These are phyloP conservation scores for Leucoptera coffeella DNA, from an alignment of 2,888 invertebrate genomes.

Conservation along the genomic window DNA sequence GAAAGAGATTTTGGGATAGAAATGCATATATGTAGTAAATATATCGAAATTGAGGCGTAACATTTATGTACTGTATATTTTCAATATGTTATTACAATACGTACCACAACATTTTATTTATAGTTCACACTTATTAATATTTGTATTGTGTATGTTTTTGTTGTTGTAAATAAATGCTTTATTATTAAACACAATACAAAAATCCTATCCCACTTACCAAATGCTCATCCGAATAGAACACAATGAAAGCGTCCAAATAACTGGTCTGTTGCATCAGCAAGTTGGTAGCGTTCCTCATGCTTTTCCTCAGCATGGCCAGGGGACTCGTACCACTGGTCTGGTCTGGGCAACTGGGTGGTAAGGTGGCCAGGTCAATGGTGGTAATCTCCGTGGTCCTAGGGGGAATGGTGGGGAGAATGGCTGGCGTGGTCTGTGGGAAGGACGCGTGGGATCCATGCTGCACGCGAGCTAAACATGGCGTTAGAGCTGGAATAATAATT, in stretches of 20 bases:
- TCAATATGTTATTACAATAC: too few relatives aligned
- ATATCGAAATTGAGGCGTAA: too few relatives aligned
- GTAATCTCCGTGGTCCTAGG: conserved; percentile 10
- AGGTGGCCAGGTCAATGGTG: conserved; percentile 13
- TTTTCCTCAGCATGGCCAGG: conserved; percentile 33
- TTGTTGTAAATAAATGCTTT: too few relatives aligned
- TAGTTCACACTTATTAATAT: too few relatives aligned
- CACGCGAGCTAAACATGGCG: conserved; percentile 15
- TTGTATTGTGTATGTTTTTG: too few relatives aligned
- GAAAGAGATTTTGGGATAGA: too few relatives aligned
- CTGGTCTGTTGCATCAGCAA: conserved; percentile 20
- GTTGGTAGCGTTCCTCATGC: conserved; percentile 34
- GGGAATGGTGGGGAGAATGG: conserved; percentile 12
- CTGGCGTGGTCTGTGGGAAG: conserved; percentile 7
- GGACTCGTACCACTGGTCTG: conserved; percentile 17
- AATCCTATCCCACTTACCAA: conserved; percentile 53
- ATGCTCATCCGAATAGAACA: conserved; percentile 77
- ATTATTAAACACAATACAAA: too few relatives aligned
- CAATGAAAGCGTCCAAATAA: conserved; percentile 63
- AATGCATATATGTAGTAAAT: too few relatives aligned
- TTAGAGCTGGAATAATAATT: conserved; percentile 18
- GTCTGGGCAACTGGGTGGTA: conserved; percentile 18
- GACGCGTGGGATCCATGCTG: too few relatives aligned
- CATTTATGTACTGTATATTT: too few relatives aligned
- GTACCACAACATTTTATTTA: too few relatives aligned